Base-by-base conservation (phyloP, 2,888 invertebrate genomes). In the Erebia aethiops region DNA sequence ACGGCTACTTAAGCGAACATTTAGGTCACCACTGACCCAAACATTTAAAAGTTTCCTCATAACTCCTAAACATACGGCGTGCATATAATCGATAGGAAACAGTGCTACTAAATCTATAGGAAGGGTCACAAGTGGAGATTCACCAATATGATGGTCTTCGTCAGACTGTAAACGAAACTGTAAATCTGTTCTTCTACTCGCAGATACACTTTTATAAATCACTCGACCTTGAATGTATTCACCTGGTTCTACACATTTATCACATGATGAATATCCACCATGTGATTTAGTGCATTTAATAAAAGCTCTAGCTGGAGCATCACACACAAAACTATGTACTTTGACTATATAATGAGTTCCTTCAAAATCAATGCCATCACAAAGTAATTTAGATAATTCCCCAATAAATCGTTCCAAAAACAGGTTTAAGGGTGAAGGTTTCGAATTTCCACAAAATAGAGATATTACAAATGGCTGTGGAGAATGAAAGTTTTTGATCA, bases 251-350 rank as follows among this genome's bases (percentile, higher is more conserved):
- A 52, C 52, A 52, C 52, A 52, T 52, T 52, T 52, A 52, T 52
- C 52, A 52, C 52, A 52, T 52, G 52, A 52, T 9, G 52, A 52
- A 16, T 52, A 52, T 52, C 52, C 54, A 54, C 54, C 54, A 54
- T 54, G 54, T 54, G 54, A 54, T 54, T 54, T 54, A 54, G 54
- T 54, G 18, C 54, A 54, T 54, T 54, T 54, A 18, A 54, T 54
- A 54, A 54, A 54, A 54, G 54, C 54, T 54, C 54, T 54, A 54
- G 54, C 54, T 54, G 18, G 18, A 54, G 18, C 16, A 10, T 54
- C 54, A 18, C 54, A 54, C 54, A 54, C 54, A 54, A 54, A 54
- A 54, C 54, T 18, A 54, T 54, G 54, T 54, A 54, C 16, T 54
- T 54, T 54, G 18, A 54, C 54, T 54, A 54, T 54, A 54, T 54